These are phyloP conservation scores for Sclerodermus sp. DNA, from an alignment of 2,888 invertebrate genomes.

Conservation along the genomic window DNA sequence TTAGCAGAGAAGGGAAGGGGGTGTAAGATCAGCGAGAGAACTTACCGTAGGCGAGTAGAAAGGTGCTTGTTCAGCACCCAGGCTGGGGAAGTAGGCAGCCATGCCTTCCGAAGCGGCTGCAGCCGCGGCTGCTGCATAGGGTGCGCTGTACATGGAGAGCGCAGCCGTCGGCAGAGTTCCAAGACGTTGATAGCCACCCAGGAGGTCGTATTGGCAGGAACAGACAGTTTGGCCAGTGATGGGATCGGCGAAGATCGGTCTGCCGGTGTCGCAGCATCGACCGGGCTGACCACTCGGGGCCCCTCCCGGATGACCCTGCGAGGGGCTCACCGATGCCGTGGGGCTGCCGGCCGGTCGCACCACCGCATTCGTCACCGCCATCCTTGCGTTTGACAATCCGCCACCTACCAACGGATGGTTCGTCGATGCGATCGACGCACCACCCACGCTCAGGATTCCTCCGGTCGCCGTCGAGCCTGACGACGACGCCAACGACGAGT, in stretches of 20 bases:
- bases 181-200: slow-evolving; percentile 80
- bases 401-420: slow-evolving; percentile 38
- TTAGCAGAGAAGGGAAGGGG: too few species aligned
- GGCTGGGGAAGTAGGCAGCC: slow-evolving; percentile 83
- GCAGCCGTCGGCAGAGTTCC: slow-evolving; percentile 69
- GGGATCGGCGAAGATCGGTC: slow-evolving; percentile 88
- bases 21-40: too few species aligned
- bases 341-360: slow-evolving; percentile 61
- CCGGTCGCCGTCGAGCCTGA: slow-evolving; percentile 48
- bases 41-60: slow-evolving; percentile 86
- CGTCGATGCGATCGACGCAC: slow-evolving; percentile 41
- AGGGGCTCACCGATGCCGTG: slow-evolving; percentile 60
- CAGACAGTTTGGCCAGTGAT: slow-evolving; percentile 86
- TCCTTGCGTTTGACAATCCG: slow-evolving; percentile 55
- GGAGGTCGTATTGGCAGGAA: slow-evolving; percentile 88
- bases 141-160: slow-evolving; percentile 78
- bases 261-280: slow-evolving; percentile 88
- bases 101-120: slow-evolving; percentile 69
- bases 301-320: slow-evolving; percentile 56
- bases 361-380: slow-evolving; percentile 61
- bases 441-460: slow-evolving; percentile 39
- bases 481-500: slow-evolving; percentile 50
- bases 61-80: slow-evolving; percentile 82
- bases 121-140: slow-evolving; percentile 69
- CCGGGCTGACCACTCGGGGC: slow-evolving; percentile 60